A percentile compares a stretch with the other conserved stretches of the same genome.
phyloP scores from a whole-genome alignment of 2,113 vertebrate genomes.

The Megaceryle torquata region DNA sequence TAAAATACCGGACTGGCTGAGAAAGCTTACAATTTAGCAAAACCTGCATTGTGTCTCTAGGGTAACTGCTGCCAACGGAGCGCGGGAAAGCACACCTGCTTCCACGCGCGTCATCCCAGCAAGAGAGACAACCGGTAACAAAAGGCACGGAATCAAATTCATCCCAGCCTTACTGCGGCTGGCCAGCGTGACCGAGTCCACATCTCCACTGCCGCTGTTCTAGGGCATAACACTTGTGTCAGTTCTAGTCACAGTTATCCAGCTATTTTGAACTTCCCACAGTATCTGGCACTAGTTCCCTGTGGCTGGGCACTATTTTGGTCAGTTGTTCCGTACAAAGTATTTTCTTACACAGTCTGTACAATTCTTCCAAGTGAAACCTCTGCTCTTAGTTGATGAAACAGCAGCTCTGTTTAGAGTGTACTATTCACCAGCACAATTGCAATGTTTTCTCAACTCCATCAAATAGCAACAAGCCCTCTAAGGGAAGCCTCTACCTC shows the following conservation, averaged over 20 bases:
- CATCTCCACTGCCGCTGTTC: background rate
- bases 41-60: background rate
- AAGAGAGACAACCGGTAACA: background rate
- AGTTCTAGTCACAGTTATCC: background rate
- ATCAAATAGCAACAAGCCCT: background rate
- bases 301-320: background rate
- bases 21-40: background rate
- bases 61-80: background rate
- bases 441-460: background rate
- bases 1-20: background rate
- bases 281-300: background rate
- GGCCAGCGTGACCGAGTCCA: accelerated
- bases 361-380: background rate
- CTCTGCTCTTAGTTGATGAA: background rate
- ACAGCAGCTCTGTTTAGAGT: background rate
- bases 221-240: background rate
- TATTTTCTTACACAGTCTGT: background rate
- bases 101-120: background rate
- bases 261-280: background rate
- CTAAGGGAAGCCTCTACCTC: background rate
- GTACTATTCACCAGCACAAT: accelerated
- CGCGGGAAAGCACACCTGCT: background rate
- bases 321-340: background rate
- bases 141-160: background rate
- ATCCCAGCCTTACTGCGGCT: background rate